Conservation (phyloP, 2,113 vertebrate genomes). For the Dicerorhinus sumatrensis region DNA sequence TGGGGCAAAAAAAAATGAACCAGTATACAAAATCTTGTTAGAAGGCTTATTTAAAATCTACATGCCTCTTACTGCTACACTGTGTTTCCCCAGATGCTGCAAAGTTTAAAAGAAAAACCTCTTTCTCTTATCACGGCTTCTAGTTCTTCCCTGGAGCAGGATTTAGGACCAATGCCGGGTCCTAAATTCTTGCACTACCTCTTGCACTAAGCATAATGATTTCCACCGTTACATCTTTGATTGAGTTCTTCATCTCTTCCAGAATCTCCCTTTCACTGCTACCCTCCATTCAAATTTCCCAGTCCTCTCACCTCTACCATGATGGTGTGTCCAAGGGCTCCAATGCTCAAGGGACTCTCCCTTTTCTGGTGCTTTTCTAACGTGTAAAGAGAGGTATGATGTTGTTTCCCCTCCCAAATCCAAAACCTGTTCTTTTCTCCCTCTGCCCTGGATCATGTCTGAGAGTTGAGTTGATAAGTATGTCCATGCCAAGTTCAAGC, state of each 20-base stretch:
- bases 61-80: neutral
- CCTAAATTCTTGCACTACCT: neutral
- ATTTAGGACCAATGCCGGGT: slow-evolving; percentile 17
- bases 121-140: neutral
- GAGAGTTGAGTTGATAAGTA: neutral
- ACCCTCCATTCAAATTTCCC: neutral
- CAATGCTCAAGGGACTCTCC: neutral
- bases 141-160: slow-evolving; percentile 11
- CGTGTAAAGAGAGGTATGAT: neutral
- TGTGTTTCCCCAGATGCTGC: neutral
- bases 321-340: neutral
- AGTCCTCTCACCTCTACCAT: neutral
- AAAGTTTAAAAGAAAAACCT: slow-evolving; percentile 59
- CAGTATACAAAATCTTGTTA: slow-evolving; percentile 34
- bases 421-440: neutral
- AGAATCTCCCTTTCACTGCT: neutral
- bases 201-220: neutral
- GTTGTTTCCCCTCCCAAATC: neutral
- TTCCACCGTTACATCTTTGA: neutral
- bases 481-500: neutral
- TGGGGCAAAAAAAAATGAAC: neutral
- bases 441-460: neutral
- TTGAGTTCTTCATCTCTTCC: neutral
- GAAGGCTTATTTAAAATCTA: slow-evolving; percentile 60
- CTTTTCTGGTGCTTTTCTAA: neutral